Evolutionary conservation across 2,113 vertebrate species (phyloP).

Genomic region (Pionites leucogaster): DNA sequence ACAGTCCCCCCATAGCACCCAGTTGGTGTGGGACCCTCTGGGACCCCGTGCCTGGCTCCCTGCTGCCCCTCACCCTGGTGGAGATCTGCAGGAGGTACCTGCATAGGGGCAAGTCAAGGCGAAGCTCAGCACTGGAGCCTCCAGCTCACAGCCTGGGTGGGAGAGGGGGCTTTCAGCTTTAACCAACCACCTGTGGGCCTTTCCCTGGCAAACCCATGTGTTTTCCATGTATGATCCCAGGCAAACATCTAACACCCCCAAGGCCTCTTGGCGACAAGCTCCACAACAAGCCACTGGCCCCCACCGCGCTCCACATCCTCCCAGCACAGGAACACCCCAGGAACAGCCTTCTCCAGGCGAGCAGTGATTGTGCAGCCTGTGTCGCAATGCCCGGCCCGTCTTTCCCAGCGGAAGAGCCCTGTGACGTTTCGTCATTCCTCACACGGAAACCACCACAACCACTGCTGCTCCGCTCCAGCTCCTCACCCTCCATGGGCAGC

Average conservation of each 20-base stretch:
- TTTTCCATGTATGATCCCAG: neutral
- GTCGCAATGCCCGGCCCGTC: neutral
- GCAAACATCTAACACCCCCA: neutral
- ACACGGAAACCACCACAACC: neutral
- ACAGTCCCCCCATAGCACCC: fast-evolving
- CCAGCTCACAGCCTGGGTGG: neutral
- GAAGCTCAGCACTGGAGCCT: fast-evolving
- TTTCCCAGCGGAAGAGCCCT: neutral
- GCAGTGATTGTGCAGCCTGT: neutral
- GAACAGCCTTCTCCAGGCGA: neutral
- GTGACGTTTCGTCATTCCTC: neutral
- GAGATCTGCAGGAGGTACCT: neutral
- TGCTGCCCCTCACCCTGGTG: fast-evolving
- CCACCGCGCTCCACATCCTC: neutral
- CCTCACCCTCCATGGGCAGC: neutral
- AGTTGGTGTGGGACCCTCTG: neutral
- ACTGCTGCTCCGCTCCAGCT: neutral
- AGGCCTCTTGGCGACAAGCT: neutral
- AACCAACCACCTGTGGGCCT: neutral
- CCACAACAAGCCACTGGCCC: neutral
- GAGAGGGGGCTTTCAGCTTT: neutral
- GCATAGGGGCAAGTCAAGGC: neutral
- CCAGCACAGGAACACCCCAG: neutral
- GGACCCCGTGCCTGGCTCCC: fast-evolving
- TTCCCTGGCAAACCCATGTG: neutral